These are phyloP conservation scores for Melanargia galathea DNA, from an alignment of 2,888 invertebrate genomes.

Conservation along the genomic window DNA sequence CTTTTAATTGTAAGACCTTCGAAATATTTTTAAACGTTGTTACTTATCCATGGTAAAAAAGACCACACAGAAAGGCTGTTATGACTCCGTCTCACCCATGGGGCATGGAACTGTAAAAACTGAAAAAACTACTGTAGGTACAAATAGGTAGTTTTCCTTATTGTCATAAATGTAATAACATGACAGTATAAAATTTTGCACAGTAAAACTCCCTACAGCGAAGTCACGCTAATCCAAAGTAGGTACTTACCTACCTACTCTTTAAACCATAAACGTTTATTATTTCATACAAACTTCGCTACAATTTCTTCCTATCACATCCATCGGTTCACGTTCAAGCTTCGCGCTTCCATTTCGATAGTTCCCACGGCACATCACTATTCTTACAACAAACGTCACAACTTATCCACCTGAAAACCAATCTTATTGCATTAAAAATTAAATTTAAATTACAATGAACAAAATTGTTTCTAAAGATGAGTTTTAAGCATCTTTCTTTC, in stretches of 20 bases:
- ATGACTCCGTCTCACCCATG: too few relatives aligned
- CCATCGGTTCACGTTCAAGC: conserved; percentile 65
- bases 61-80: too few relatives aligned
- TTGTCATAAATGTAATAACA: too few relatives aligned
- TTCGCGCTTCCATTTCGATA: conserved; percentile 60
- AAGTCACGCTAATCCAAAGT: conserved; percentile 34
- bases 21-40: too few relatives aligned
- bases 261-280: conserved; percentile 39
- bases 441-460: conserved; percentile 35
- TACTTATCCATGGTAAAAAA: too few relatives aligned
- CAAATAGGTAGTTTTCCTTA: too few relatives aligned
- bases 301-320: conserved; percentile 54
- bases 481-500: conserved; percentile 54
- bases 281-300: conserved; percentile 45
- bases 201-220: conserved; percentile 29
- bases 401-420: conserved; percentile 44
- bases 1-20: too few relatives aligned
- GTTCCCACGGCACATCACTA: conserved; percentile 77
- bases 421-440: conserved; percentile 40
- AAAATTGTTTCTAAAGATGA: conserved; percentile 49
- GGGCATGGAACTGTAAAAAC: too few relatives aligned
- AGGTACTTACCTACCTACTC: too few relatives aligned
- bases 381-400: conserved; percentile 54
- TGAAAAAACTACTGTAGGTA: too few relatives aligned
- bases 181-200: conserved; percentile 6